Evolutionary conservation across 1,140 invertebrate species (phyloP).

Genomic region (Dryas iulia): DNA sequence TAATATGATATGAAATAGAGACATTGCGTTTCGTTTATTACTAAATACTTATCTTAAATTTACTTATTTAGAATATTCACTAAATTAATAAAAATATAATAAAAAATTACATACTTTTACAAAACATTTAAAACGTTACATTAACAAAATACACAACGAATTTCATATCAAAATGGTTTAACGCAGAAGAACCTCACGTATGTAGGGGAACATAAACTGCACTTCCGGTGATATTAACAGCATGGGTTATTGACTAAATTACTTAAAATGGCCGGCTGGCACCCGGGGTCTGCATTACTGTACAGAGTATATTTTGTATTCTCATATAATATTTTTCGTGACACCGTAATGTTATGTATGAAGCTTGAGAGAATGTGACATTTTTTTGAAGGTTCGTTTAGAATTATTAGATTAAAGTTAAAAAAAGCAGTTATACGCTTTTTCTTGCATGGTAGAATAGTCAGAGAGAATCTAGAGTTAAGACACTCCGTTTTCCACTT

Average conservation of each 20-base stretch:
- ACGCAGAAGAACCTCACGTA: constrained; percentile 23
- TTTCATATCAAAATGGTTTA: constrained; percentile 7
- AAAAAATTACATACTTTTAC: background rate
- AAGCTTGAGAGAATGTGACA: background rate
- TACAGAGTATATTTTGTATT: constrained; percentile 23
- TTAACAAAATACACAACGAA: background rate
- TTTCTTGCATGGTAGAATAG: too few species aligned
- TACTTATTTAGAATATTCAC: too few species aligned
- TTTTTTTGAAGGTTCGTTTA: background rate
- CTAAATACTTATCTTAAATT: too few species aligned
- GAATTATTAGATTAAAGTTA: too few species aligned
- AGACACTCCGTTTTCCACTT: too few species aligned
- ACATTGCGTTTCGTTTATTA: too few species aligned
- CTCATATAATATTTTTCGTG: constrained; percentile 13
- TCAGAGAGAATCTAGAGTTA: too few species aligned
- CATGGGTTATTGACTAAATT: constrained; percentile 48
- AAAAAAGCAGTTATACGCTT: too few species aligned
- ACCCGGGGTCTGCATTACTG: constrained; percentile 35
- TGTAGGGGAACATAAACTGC: constrained; percentile 46
- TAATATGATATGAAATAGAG: too few species aligned
- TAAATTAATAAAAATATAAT: too few species aligned
- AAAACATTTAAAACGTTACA: background rate
- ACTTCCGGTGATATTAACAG: constrained; percentile 60
- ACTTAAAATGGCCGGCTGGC: constrained; percentile 43
- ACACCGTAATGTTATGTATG: background rate